Conservation (phyloP, 2,888 invertebrate species). For the Mechanitis mazaeus region DNA sequence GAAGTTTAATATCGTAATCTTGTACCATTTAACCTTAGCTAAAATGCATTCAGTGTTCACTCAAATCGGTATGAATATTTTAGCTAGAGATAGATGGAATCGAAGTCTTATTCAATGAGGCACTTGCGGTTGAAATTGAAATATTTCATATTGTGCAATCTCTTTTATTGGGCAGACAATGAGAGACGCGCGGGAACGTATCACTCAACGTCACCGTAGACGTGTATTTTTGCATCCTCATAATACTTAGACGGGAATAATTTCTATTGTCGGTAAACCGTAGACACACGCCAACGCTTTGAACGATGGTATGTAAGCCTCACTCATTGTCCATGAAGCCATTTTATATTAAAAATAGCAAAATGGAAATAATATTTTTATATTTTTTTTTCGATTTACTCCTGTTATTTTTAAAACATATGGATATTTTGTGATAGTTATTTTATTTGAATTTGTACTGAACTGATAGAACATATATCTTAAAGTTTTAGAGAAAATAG, state of each 20-base stretch:
- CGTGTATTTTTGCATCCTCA: slow-evolving; percentile 68
- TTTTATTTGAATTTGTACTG: too few species aligned
- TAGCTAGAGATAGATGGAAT: slow-evolving; percentile 45
- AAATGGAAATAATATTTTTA: slow-evolving; percentile 12
- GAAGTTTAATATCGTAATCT: slow-evolving; percentile 23
- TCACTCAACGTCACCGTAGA: slow-evolving; percentile 71
- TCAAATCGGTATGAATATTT: slow-evolving; percentile 59
- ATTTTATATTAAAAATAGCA: slow-evolving; percentile 34
- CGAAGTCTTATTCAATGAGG: slow-evolving; percentile 59
- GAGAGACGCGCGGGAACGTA: slow-evolving; percentile 59
- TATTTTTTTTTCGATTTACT: slow-evolving; percentile 11
- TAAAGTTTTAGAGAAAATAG: too few species aligned
- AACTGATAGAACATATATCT: too few species aligned
- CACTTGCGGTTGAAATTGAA: slow-evolving; percentile 60
- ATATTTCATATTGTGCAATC: slow-evolving; percentile 72
- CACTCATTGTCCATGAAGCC: slow-evolving; percentile 14
- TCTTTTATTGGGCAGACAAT: slow-evolving; percentile 70
- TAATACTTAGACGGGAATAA: slow-evolving; percentile 66
- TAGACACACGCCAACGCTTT: slow-evolving; percentile 50
- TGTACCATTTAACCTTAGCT: slow-evolving; percentile 24
- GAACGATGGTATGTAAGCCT: slow-evolving; percentile 37
- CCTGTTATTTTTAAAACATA: background rate
- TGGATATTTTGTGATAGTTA: too few species aligned
- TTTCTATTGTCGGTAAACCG: slow-evolving; percentile 63
- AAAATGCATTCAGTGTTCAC: slow-evolving; percentile 41